Base-by-base conservation (phyloP, 2,888 invertebrate genomes). In the Acleris cristana region DNA sequence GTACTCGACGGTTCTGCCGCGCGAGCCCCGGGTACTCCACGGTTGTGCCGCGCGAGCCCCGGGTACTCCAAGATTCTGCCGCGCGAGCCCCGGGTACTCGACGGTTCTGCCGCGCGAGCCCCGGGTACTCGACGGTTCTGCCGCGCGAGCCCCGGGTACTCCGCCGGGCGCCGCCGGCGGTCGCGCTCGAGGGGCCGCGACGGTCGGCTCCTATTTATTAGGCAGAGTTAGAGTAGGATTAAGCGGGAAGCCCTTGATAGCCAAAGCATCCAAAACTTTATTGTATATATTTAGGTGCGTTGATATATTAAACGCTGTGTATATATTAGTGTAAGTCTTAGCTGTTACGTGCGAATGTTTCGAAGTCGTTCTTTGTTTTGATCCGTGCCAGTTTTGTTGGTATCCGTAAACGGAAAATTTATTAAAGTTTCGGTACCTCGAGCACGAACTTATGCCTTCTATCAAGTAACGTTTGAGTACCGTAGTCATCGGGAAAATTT, bases 251-350 rank as follows among this genome's bases (percentile, higher is more conserved):
- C 89, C 90, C 91, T 86, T 80, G 77, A 83, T 90, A 91, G 91
- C 92, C 92, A 92, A 92, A 92, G 92, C 90, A 90, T 88, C 82
- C 85, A 88, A 86, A 89, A 84, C 83, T 89, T 89, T 89, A 90
- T 82, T 91, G 90, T 92, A 91, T 84, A 90, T 90, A 91, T 83
- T 73, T 80, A 83, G 79, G 72, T 59, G 77, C 79, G 81, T 76
- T 77, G 76, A 59, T 72, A 53, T 79, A 81, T 71, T 66, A 76
- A 74, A 72, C 80, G 79, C 74, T 30, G 71, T 79, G 83, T 83
- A 84, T 79, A 84, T 83, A 73, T 73, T 76, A 76, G 52, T 76
- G 69, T 57, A 62, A 48, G 65, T 30, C 18, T 44, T 63, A 67
- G 66, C 55, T 19, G 55, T 67, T 66, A 66, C n/a, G 52, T 67